Evolutionary conservation across 2,113 vertebrate genomes (phyloP).

Genomic region (Speoplatyrhinus poulsoni): DNA sequence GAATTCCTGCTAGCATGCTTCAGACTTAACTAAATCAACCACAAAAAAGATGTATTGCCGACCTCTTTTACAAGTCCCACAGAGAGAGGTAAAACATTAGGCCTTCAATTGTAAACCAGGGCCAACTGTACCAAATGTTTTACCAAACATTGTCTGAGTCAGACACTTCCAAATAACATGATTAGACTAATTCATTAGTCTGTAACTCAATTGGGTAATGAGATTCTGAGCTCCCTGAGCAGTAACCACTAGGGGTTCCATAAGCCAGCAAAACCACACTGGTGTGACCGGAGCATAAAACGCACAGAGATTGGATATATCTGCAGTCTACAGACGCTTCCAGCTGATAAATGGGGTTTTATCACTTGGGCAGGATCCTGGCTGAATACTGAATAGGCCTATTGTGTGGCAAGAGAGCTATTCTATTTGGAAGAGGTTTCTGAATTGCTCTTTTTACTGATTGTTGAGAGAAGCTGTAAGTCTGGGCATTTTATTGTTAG

Average conservation of each 20-base stretch:
- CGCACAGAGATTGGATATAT: conserved; percentile 41
- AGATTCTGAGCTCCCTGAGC: conserved; percentile 51
- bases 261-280: conserved; percentile 44
- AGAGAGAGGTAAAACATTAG: conserved; percentile 9
- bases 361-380: conserved; percentile 43
- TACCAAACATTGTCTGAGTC: conserved; percentile 32
- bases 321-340: conserved; percentile 40
- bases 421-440: conserved; percentile 24
- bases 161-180: conserved; percentile 51
- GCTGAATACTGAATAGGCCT: conserved; percentile 52
- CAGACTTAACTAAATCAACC: conserved; percentile 52
- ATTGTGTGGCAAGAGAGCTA: conserved; percentile 27
- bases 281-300: conserved; percentile 51
- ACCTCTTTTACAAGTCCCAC: conserved; percentile 34
- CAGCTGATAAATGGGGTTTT: conserved; percentile 59
- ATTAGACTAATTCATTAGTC: conserved; percentile 61
- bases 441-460: too few species aligned
- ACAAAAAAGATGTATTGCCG: conserved; percentile 43
- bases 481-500: too few species aligned
- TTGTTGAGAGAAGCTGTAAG: too few species aligned
- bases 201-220: conserved; percentile 52
- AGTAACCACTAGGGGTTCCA: conserved; percentile 40
- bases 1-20: conserved; percentile 35
- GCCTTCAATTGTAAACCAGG: conserved; percentile 23
- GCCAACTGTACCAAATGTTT: conserved; percentile 24